phyloP scores from a whole-genome alignment of 2,888 invertebrate species.

The Temnothorax ravouxi region DNA sequence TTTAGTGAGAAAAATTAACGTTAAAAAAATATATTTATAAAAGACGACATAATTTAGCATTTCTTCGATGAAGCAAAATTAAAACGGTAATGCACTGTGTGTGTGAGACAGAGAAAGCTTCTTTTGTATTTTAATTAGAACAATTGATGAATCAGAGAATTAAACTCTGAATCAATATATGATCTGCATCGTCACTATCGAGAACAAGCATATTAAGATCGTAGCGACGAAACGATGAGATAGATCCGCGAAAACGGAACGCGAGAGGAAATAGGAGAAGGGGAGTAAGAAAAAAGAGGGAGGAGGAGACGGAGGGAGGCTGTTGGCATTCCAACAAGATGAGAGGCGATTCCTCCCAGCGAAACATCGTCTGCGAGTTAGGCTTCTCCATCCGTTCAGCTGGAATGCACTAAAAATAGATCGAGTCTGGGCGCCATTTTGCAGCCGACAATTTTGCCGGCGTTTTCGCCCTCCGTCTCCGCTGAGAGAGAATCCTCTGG shows the following conservation, averaged over 20 bases:
- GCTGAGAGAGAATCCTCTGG: background rate
- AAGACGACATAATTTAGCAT: background rate
- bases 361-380: conserved; percentile 74
- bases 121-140: background rate
- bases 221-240: conserved; percentile 23
- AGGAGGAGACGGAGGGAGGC: conserved; percentile 12
- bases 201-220: background rate
- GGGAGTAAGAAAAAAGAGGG: conserved; percentile 40
- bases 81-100: background rate
- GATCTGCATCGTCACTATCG: background rate
- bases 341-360: conserved; percentile 67
- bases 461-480: conserved; percentile 25
- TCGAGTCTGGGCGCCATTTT: conserved; percentile 75
- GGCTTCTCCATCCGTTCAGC: conserved; percentile 72
- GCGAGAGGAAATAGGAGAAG: conserved; percentile 43
- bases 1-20: background rate
- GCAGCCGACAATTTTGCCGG: conserved; percentile 58
- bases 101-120: background rate
- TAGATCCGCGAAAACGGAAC: conserved; percentile 29
- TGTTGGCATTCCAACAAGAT: conserved; percentile 75
- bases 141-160: background rate
- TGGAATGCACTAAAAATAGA: conserved; percentile 83
- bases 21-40: background rate
- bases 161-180: background rate
- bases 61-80: background rate